phyloP scores from a whole-genome alignment of 2,113 vertebrate genomes.

The Potamarius usumacintae region DNA sequence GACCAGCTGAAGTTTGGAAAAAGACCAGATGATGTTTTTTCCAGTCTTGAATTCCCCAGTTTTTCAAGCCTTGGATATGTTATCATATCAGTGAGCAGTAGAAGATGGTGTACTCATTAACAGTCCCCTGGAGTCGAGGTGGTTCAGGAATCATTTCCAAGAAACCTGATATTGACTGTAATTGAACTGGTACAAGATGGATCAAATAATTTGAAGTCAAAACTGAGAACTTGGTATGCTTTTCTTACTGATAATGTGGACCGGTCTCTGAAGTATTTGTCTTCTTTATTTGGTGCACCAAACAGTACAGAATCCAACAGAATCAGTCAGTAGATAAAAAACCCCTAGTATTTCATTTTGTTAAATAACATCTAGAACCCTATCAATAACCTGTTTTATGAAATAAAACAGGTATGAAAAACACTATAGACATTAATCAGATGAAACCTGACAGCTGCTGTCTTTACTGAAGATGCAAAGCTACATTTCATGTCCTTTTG shows the following conservation, averaged over 20 bases:
- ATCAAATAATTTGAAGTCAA: neutral
- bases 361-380: neutral
- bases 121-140: neutral
- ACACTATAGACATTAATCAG: constrained; percentile 48
- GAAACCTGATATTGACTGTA: neutral
- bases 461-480: constrained; percentile 44
- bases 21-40: neutral
- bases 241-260: neutral
- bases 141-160: neutral
- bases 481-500: constrained; percentile 50
- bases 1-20: neutral
- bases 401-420: constrained; percentile 55
- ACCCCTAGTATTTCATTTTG: neutral
- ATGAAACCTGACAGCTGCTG: constrained; percentile 56
- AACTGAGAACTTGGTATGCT: neutral
- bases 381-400: constrained; percentile 21
- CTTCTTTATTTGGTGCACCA: neutral
- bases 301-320: neutral
- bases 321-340: neutral
- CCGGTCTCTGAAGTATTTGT: neutral
- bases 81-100: neutral
- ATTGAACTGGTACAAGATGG: neutral
- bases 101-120: neutral
- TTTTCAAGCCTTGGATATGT: neutral
- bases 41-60: neutral